Base-by-base conservation (phyloP, 2,888 invertebrate species). In the Oxystoma pomonae region DNA sequence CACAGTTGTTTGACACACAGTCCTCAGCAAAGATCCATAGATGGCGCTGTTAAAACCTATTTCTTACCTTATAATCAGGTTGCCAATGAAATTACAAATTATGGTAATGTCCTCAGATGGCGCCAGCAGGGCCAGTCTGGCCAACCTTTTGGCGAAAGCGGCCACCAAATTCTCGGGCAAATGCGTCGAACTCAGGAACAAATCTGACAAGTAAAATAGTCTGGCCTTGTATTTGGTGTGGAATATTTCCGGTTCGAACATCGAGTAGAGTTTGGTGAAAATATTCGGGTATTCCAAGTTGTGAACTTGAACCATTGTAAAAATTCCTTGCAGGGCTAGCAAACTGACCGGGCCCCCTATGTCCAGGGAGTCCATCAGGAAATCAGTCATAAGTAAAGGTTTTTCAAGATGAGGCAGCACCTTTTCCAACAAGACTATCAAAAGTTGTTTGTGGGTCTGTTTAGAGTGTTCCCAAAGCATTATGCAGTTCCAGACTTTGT, bases 201-300 rank as follows among this genome's bases (percentile, higher is more conserved):
- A 84, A 77, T 98, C 94, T 0, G 94, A 86, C 64, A 98, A 84
- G 73, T 92, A 91, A 80, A 97, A 90, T 63, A 98, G 88, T 55
- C 96, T 85, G 0, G 91, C 88, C 78, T 94, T 92, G 81, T 93
- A 95, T 73, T 94, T 91, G 12, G 92, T 94, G 74, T 92, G 91
- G 79, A 98, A 94, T 73, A 98, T 90, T 73, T 91, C 90, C 0
- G 95, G 92, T 74, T 93, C 91, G 75, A 96, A 91, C 88, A 98
- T 90, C 18, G 91, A 90, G 82, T 98, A 98, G n/a, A 98, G 84
- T 74, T 97, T 95, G 71, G 88, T 88, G 81, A 94, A 98, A 77
- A 98, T 94, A 77, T 95, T 91, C 0, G 98, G 97, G 81, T 96
- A 97, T 74, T 96, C 92, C 81, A 98, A 86, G 82, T 98, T 97